These are phyloP conservation scores for Prolemur simus DNA, from an alignment of 2,113 vertebrate genomes.

Conservation along the genomic window DNA sequence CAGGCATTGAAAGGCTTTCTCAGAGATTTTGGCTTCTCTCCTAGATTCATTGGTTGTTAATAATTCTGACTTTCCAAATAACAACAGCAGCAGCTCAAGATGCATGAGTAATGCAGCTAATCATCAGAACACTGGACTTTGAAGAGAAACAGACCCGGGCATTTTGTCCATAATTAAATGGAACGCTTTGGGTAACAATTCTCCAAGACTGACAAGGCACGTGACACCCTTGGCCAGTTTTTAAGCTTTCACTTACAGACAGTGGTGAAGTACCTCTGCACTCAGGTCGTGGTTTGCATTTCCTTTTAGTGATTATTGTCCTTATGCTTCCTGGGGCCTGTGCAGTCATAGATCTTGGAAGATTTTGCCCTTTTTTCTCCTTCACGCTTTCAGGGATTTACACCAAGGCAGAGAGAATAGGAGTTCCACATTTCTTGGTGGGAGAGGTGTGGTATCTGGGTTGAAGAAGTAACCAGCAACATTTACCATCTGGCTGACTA, in stretches of 20 bases:
- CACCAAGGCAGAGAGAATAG: not conserved
- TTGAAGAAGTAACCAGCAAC: not conserved
- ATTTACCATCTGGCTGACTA: not conserved
- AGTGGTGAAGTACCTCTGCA: not conserved
- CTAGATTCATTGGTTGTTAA: not conserved
- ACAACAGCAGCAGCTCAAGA: not conserved
- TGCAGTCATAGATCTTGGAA: not conserved
- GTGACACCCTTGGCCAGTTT: not conserved
- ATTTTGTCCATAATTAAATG: not conserved
- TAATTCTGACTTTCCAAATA: not conserved
- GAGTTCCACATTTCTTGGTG: not conserved
- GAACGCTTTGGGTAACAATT: not conserved
- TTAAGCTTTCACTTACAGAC: not conserved
- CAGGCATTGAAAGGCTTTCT: not conserved
- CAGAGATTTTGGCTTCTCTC: conserved; percentile 28
- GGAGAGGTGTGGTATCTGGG: not conserved
- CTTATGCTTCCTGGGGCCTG: not conserved
- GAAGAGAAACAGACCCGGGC: not conserved
- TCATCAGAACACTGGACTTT: not conserved
- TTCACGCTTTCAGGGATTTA: not conserved
- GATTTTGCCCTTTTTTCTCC: not conserved
- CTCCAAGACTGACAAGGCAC: not conserved
- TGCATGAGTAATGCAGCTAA: not conserved
- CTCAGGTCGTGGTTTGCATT: not conserved
- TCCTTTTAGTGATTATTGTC: not conserved